A percentile compares a stretch with the other conserved stretches of the same genome.
Conservation (phyloP, 1,140 invertebrate species). For the Drosophila ogumai region DNA sequence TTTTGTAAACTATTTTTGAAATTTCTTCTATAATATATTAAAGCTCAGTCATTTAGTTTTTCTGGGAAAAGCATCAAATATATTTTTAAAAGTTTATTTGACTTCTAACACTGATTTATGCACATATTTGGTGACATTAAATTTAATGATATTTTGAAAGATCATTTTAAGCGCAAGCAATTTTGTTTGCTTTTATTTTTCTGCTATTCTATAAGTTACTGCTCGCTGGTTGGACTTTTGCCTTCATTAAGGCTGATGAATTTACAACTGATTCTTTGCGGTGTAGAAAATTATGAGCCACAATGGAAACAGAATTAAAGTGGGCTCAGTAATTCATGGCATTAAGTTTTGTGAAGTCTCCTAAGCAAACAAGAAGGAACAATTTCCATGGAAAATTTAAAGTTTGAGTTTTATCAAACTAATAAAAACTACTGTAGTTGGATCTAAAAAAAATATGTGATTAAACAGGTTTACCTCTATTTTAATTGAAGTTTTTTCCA, state of each 20-base stretch:
- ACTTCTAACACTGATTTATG: neutral
- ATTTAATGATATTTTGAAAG: conserved; percentile 9
- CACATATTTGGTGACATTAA: neutral
- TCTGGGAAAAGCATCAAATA: neutral
- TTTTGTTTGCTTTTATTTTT: conserved; percentile 1
- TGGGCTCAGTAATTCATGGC: conserved; percentile 19
- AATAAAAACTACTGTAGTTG: neutral
- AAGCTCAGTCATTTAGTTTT: neutral
- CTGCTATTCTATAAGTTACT: neutral
- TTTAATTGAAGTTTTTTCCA: conserved; percentile 31
- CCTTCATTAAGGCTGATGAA: conserved; percentile 10
- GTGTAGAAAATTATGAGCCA: conserved; percentile 17
- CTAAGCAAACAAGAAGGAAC: conserved; percentile 2
- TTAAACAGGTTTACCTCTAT: conserved; percentile 2
- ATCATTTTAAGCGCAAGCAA: neutral
- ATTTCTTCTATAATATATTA: too few relatives aligned
- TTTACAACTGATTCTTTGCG: conserved; percentile 8
- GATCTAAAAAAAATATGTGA: too few relatives aligned
- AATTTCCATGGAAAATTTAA: conserved; percentile 19
- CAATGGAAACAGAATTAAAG: conserved; percentile 5
- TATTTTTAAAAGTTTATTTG: neutral
- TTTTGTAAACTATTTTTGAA: too few relatives aligned
- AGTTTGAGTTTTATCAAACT: conserved; percentile 5
- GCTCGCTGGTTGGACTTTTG: neutral
- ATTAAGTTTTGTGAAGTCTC: conserved; percentile 2